Conservation (phyloP, 2,113 vertebrate genomes). For the Platysternon megacephalum region DNA sequence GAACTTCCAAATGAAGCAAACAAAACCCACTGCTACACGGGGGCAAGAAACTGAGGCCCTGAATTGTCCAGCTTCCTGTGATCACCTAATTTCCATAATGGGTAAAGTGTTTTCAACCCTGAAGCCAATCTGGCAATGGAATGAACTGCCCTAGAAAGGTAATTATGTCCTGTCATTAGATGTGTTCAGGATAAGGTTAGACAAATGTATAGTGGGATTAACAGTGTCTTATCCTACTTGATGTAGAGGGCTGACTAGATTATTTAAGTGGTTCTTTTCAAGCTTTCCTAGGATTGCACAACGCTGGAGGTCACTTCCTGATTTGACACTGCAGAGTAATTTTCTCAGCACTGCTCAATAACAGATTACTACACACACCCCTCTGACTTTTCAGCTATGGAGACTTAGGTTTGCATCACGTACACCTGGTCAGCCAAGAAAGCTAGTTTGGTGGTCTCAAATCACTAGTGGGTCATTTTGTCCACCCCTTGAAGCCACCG, state of each 20-base stretch:
- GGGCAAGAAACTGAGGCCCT: accelerated
- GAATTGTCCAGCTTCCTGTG: accelerated
- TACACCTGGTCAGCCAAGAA: not conserved
- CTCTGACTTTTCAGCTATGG: not conserved
- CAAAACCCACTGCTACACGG: not conserved
- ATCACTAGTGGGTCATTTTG: not conserved
- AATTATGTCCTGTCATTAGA: accelerated
- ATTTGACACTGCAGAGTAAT: not conserved
- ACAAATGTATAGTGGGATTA: not conserved
- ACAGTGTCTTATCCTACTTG: not conserved
- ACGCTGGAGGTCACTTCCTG: not conserved
- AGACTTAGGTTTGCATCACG: not conserved
- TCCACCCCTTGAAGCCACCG: not conserved
- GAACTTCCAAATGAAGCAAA: accelerated
- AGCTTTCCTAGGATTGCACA: not conserved
- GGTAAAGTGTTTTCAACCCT: accelerated
- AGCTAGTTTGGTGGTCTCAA: not conserved
- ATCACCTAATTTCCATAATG: accelerated
- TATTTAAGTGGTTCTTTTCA: accelerated
- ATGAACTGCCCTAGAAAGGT: accelerated
- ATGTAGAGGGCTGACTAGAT: not conserved
- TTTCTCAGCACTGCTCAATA: not conserved
- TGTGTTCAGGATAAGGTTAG: accelerated
- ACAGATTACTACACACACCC: not conserved
- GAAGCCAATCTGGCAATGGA: accelerated